A percentile compares a stretch with the other conserved stretches of the same genome.
These are phyloP conservation scores for Coptotermes formosanus DNA, from an alignment of 1,140 invertebrate genomes.

Conservation along the genomic window DNA sequence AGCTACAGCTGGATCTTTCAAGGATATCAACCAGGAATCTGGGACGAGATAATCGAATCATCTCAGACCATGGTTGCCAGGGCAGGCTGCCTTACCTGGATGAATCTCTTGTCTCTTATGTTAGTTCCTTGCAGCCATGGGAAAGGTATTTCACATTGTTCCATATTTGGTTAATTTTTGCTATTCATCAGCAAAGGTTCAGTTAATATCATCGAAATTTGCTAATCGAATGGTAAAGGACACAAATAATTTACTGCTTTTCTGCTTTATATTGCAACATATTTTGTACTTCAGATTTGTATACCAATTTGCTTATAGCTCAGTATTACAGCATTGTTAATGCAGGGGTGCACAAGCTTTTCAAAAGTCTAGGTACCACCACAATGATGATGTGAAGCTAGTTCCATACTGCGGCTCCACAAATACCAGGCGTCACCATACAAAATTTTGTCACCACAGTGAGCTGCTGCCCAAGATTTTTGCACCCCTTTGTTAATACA, in stretches of 20 bases:
- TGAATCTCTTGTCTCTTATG: constrained; percentile 79
- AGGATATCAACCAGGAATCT: constrained; percentile 90
- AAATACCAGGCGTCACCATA: no score
- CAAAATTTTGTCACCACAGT: no score
- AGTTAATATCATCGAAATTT: constrained; percentile 21
- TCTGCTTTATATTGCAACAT: background rate
- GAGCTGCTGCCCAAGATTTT: no score
- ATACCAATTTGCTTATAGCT: no score
- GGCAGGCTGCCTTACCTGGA: constrained; percentile 91
- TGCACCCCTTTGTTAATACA: no score
- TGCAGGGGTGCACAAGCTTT: no score
- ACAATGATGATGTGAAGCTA: no score
- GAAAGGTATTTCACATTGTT: constrained; percentile 62
- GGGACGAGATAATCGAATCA: constrained; percentile 88
- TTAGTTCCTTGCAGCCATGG: constrained; percentile 68
- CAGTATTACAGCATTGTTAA: no score
- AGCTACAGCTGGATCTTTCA: constrained; percentile 75
- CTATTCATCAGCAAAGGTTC: background rate
- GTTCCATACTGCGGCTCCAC: no score
- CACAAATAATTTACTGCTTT: background rate
- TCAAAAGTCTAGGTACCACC: no score
- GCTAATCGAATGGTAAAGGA: background rate
- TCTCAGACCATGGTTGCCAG: constrained; percentile 74
- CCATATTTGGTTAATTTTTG: background rate
- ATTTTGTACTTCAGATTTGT: no score